Conservation (phyloP, 1,140 invertebrate species). For the Drosophila trapezifrons region DNA sequence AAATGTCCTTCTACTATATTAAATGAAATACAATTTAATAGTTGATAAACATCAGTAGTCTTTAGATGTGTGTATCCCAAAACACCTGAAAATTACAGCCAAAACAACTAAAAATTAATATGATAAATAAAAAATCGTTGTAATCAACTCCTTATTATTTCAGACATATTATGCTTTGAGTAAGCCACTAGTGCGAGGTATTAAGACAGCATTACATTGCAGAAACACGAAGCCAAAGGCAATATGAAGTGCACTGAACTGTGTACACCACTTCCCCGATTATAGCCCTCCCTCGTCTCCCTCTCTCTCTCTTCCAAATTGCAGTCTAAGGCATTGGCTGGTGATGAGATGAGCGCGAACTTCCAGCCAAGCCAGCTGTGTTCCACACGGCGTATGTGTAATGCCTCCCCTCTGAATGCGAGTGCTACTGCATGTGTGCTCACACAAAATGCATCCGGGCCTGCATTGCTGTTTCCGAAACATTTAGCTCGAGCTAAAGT, state of each 20-base stretch:
- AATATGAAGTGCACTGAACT: slow-evolving; percentile 66
- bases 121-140: too few species aligned
- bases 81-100: too few species aligned
- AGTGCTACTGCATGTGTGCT: slow-evolving; percentile 8
- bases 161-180: too few species aligned
- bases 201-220: slow-evolving; percentile 4
- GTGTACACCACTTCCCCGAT: slow-evolving; percentile 17
- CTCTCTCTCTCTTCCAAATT: slow-evolving; percentile 36
- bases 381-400: slow-evolving; percentile 57
- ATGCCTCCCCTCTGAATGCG: slow-evolving; percentile 10
- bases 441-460: slow-evolving; percentile 64
- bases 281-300: not conserved
- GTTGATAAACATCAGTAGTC: too few species aligned
- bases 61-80: too few species aligned
- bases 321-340: slow-evolving; percentile 39
- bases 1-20: too few species aligned
- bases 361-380: slow-evolving; percentile 49
- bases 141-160: too few species aligned
- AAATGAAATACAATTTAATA: too few species aligned
- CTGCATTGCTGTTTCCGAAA: slow-evolving; percentile 72
- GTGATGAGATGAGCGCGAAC: slow-evolving; percentile 68
- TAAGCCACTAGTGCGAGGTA: not conserved
- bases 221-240: slow-evolving; percentile 48
- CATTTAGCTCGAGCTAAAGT: slow-evolving; percentile 56
- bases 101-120: too few species aligned